phyloP scores from a whole-genome alignment of 2,797 vertebrate genomes.

The Phaenicophaeus curvirostris region DNA sequence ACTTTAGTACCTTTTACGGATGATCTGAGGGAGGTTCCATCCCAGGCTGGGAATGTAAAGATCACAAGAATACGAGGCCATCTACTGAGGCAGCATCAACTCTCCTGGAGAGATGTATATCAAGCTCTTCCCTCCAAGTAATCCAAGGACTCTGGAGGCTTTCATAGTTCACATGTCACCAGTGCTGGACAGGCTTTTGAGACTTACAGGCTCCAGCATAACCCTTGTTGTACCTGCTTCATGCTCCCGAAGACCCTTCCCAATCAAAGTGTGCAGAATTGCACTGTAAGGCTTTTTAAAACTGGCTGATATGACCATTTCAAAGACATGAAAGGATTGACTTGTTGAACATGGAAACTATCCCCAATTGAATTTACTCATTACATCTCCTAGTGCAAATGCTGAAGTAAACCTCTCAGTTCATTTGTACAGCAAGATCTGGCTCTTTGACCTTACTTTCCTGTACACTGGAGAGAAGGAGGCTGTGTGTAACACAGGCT shows the following conservation, averaged over 20 bases:
- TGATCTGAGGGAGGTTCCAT: background rate
- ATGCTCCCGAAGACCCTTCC: background rate
- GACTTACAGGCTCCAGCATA: background rate
- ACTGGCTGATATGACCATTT: background rate
- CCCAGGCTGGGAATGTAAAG: background rate
- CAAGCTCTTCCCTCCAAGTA: background rate
- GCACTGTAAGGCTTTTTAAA: background rate
- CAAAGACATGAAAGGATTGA: background rate
- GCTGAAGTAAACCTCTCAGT: slow-evolving; percentile 20
- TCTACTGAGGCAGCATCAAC: background rate
- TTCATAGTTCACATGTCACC: background rate
- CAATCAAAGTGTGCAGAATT: background rate
- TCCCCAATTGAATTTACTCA: background rate
- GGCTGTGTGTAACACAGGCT: fast-evolving
- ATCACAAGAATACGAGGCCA: background rate
- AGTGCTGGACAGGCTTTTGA: background rate
- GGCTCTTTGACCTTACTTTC: background rate
- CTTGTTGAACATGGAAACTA: slow-evolving; percentile 11
- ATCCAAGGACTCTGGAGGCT: background rate
- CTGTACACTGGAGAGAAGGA: background rate
- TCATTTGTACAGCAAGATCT: slow-evolving; percentile 19
- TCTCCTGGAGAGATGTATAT: background rate
- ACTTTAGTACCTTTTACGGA: background rate
- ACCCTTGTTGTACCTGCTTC: background rate
- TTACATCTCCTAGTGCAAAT: slow-evolving; percentile 21